These are phyloP conservation scores for Drosophila rhopaloa DNA, from an alignment of 1,140 invertebrate species.

Conservation along the genomic window DNA sequence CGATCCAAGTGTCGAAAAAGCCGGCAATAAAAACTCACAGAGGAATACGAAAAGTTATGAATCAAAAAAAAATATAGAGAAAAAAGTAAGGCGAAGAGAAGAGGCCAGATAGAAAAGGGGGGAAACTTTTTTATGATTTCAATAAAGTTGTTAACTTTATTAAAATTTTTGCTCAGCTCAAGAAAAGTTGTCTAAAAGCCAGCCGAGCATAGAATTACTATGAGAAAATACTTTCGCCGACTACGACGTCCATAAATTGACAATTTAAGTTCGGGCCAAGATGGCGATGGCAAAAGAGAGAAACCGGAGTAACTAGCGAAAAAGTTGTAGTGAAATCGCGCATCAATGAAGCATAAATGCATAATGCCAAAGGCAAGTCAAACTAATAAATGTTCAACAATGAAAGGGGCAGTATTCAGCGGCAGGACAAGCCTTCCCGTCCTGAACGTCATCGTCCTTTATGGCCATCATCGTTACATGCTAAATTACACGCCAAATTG, in stretches of 20 bases:
- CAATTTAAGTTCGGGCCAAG: conserved; percentile 72
- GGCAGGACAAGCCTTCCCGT: conserved; percentile 19
- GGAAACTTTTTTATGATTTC: conserved; percentile 74
- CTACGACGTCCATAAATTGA: conserved; percentile 73
- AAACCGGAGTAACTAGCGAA: conserved; percentile 33
- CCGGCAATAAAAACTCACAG: conserved; percentile 60
- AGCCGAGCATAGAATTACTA: conserved; percentile 81
- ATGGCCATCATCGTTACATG: conserved; percentile 77
- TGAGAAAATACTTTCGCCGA: conserved; percentile 77
- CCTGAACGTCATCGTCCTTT: conserved; percentile 26
- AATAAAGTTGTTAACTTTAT: conserved; percentile 83
- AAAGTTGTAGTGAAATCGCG: conserved; percentile 60
- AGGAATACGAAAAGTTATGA: conserved; percentile 67
- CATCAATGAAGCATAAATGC: conserved; percentile 80
- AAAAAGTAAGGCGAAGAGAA: conserved; percentile 4
- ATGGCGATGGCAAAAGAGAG: conserved; percentile 18
- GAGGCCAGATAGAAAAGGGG: not conserved
- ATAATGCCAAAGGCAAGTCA: conserved; percentile 72
- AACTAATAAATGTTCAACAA: conserved; percentile 79
- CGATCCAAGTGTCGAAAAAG: conserved; percentile 36
- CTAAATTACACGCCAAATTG: conserved; percentile 81
- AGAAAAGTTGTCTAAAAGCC: conserved; percentile 76
- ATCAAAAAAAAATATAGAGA: conserved; percentile 29
- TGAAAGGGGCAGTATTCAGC: conserved; percentile 30
- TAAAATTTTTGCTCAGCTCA: conserved; percentile 75